Evolutionary conservation across 2,113 vertebrate genomes (phyloP).

Genomic region (Anseranas semipalmata): DNA sequence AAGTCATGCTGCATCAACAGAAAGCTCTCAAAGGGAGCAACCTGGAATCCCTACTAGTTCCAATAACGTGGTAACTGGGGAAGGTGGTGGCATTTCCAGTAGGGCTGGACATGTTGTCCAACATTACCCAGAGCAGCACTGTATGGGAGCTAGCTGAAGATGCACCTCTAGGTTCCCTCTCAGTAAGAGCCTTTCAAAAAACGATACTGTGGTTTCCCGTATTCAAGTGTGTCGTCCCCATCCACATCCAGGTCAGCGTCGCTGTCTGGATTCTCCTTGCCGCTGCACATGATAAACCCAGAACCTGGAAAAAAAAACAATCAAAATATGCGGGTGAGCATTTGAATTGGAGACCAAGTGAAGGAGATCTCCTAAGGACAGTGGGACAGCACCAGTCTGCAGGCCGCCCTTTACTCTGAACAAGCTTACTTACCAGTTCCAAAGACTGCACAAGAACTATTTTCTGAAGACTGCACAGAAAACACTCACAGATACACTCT

Average conservation of each 20-base stretch:
- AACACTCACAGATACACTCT: neutral
- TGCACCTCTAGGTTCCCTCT: neutral
- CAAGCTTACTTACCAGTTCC: neutral
- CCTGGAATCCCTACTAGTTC: neutral
- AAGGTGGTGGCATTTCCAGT: neutral
- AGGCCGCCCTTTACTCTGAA: neutral
- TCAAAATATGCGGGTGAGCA: neutral
- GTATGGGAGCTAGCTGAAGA: neutral
- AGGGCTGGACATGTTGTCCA: neutral
- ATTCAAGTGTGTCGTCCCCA: constrained; percentile 97
- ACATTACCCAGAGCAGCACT: neutral
- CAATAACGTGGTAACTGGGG: neutral
- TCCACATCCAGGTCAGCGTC: constrained; percentile 97
- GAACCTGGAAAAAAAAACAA: constrained; percentile 81
- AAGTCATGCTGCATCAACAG: neutral
- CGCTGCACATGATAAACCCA: constrained; percentile 95
- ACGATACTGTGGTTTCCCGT: constrained; percentile 99
- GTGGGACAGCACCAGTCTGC: neutral
- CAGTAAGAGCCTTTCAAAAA: constrained; percentile 51
- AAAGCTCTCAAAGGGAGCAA: neutral
- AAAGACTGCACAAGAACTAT: neutral
- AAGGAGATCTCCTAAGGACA: neutral
- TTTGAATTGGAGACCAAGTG: neutral
- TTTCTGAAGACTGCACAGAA: neutral
- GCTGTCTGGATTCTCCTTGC: constrained; percentile 96